Evolutionary conservation across 2,888 invertebrate genomes (phyloP).

Genomic region (Diarsia brunnea): DNA sequence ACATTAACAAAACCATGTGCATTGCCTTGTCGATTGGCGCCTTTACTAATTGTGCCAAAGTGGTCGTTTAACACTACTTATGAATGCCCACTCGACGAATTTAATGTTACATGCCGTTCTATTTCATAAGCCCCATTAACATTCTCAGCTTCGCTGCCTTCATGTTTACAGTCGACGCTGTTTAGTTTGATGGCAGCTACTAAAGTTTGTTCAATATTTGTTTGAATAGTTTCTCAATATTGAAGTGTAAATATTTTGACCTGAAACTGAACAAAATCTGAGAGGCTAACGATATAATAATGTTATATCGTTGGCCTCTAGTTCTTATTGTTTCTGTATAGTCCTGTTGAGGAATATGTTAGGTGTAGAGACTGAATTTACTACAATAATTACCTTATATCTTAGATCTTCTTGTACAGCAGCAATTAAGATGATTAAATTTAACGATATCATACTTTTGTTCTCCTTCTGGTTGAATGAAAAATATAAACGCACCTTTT

Average conservation of each 20-base stretch:
- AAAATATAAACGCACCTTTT: background rate
- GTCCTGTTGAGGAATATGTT: background rate
- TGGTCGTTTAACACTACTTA: constrained; percentile 77
- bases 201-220: background rate
- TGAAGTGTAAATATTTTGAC: background rate
- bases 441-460: too few species aligned
- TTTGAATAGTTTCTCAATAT: constrained; percentile 6
- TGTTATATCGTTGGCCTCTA: background rate
- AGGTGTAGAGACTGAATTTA: too few species aligned
- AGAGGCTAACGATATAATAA: too few species aligned
- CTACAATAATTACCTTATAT: background rate
- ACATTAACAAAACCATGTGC: constrained; percentile 52
- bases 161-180: constrained; percentile 35
- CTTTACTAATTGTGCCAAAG: constrained; percentile 83
- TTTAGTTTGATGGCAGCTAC: constrained; percentile 24
- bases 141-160: constrained; percentile 57
- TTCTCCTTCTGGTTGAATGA: background rate
- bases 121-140: constrained; percentile 69
- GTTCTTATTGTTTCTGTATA: background rate
- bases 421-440: background rate
- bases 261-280: background rate
- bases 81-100: constrained; percentile 81
- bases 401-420: background rate
- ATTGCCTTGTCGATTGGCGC: constrained; percentile 76
- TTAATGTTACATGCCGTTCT: constrained; percentile 72